Conservation (phyloP, 2,797 vertebrate species). For the Sebastes flavidus region DNA sequence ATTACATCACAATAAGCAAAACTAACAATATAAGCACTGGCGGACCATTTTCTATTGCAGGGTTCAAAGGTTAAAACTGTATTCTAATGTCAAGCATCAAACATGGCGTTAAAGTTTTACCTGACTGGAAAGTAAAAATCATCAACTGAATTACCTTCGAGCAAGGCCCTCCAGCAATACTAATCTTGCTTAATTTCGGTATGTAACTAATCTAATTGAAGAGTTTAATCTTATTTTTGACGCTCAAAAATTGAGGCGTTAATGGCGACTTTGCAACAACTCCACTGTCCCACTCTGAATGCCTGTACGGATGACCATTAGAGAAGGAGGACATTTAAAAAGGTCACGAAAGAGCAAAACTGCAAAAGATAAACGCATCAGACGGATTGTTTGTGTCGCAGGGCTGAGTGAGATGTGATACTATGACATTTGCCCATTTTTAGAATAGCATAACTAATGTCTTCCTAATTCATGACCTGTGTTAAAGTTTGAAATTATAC, state of each 20-base stretch:
- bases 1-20: no score
- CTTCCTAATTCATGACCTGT: slow-evolving; percentile 5
- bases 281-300: background rate
- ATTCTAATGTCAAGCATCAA: background rate
- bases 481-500: background rate
- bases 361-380: slow-evolving; percentile 20
- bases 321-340: background rate
- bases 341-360: slow-evolving; percentile 40
- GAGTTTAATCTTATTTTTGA: background rate
- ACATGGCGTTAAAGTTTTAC: background rate
- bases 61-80: background rate
- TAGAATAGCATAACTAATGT: background rate
- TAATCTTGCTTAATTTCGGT: background rate
- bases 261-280: background rate
- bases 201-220: background rate
- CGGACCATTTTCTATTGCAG: no score
- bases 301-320: background rate
- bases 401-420: background rate
- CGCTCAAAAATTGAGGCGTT: background rate
- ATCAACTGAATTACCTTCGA: background rate
- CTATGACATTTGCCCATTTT: slow-evolving; percentile 29
- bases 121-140: background rate
- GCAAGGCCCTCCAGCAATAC: background rate
- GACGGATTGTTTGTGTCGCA: slow-evolving; percentile 3
- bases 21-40: no score